Conservation (phyloP, 1,140 invertebrate genomes). For the Zaprionus ornatus region DNA sequence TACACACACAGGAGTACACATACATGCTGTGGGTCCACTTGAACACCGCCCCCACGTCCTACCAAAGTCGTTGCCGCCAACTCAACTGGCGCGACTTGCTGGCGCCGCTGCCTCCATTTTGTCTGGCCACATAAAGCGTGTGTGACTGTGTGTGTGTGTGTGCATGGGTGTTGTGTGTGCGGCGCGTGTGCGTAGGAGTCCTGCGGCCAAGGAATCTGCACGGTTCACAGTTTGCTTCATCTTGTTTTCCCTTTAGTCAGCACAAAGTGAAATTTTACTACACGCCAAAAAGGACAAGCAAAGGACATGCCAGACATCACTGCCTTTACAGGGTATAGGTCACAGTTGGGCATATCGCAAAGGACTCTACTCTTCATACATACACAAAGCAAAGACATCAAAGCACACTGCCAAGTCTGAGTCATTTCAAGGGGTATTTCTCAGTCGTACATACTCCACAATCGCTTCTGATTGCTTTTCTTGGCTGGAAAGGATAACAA, state of each 20-base stretch:
- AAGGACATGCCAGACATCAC: slow-evolving; percentile 14
- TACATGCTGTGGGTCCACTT: background rate
- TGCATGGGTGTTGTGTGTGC: slow-evolving; percentile 11
- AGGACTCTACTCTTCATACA: too few relatives aligned
- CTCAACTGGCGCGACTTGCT: slow-evolving; percentile 80
- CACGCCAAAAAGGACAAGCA: background rate
- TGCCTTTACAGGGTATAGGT: background rate
- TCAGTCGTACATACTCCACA: background rate
- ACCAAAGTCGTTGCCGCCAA: slow-evolving; percentile 48
- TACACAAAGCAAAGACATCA: background rate
- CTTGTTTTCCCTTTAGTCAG: slow-evolving; percentile 47
- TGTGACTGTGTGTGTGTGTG: slow-evolving; percentile 33
- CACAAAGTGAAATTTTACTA: slow-evolving; percentile 38
- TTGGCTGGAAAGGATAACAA: slow-evolving; percentile 57
- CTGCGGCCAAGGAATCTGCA: slow-evolving; percentile 63
- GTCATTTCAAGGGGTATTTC: background rate
- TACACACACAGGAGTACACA: background rate
- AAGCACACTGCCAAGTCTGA: background rate
- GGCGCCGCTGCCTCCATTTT: slow-evolving; percentile 81
- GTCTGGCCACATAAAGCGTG: slow-evolving; percentile 74
- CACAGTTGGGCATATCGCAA: background rate
- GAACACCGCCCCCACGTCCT: slow-evolving; percentile 21
- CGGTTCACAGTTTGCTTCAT: slow-evolving; percentile 55
- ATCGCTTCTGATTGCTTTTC: slow-evolving; percentile 43
- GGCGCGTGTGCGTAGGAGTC: slow-evolving; percentile 71